Base-by-base conservation (phyloP, 2,888 invertebrate species). In the Sesia bembeciformis region DNA sequence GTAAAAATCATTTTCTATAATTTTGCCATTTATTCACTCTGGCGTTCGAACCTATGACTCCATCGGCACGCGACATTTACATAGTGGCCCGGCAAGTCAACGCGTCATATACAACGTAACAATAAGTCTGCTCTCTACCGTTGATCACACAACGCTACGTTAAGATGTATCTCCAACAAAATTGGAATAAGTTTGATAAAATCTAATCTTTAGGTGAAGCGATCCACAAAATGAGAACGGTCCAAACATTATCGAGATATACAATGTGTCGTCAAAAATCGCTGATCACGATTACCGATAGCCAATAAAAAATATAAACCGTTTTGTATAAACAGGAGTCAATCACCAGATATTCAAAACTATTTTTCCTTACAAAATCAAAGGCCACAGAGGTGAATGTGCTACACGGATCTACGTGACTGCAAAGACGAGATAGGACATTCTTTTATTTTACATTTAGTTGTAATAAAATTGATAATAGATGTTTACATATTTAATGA, bases 51-150 rank as follows among this genome's bases (percentile, higher is more conserved):
- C 81, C 77, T 78, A 4, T 84, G 87, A 84, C 87, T 81, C 80
- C 78, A 76, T 77, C 67, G 85, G 87, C 79, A 84, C 74, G 86
- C 79, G 86, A 79, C 85, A 88, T 86, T 89, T 85, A 74, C 78
- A 80, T 77, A 80, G 76, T 68, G 65, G 69, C 67, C 66, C 64
- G 73, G 70, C 71, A 69, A 72, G 64, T 67, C 62, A 58, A 62
- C 66, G 63, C 66, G 69, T 61, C 62, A 61, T 55, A 56, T 4
- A 5, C 50, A 39, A 50, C 5, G 38, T 50, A 50, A 50, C 38
- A 50, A 50, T 7, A 50, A 38, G 23, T 42, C 42, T 6, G 42
- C 42, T 42, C 5, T 42, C 23, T 23, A 23, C 23, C 23, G 23
- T 23, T 23, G 23, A 23, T 23, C 23, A 23, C 23, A 23, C 23